phyloP scores from a whole-genome alignment of 1,140 invertebrate species.

The Lordiphosa clarofinis region DNA sequence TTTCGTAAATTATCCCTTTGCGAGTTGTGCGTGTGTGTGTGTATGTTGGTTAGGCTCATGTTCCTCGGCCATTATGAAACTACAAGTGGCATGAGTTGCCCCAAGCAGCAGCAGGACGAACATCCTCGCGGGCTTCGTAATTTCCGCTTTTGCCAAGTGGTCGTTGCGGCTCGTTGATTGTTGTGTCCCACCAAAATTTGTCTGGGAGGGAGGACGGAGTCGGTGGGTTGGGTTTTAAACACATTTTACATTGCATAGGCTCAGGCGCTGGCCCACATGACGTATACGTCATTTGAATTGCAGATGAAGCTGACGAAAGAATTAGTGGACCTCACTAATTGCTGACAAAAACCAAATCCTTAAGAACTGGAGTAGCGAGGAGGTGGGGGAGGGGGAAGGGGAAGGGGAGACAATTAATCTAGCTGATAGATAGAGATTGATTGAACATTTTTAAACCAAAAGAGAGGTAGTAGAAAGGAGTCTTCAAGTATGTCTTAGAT shows the following conservation, averaged over 20 bases:
- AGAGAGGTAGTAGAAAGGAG: too few relatives aligned
- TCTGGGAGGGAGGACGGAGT: background rate
- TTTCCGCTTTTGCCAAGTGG: conserved; percentile 29
- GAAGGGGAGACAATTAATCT: too few relatives aligned
- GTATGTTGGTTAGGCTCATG: conserved; percentile 13
- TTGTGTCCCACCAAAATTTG: background rate
- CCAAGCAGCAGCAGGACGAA: conserved; percentile 5
- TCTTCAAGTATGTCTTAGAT: too few relatives aligned
- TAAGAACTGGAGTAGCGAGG: too few relatives aligned
- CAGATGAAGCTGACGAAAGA: conserved; percentile 8
- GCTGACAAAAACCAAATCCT: conserved; percentile 2
- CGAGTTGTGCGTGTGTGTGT: conserved; percentile 42
- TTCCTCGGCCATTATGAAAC: conserved; percentile 49
- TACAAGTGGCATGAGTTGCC: conserved; percentile 7
- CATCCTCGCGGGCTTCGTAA: conserved; percentile 27
- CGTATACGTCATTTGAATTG: conserved; percentile 5
- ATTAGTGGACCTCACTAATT: conserved; percentile 10
- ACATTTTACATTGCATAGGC: conserved; percentile 2
- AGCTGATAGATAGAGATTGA: too few relatives aligned
- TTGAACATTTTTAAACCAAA: too few relatives aligned
- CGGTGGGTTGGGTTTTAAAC: background rate
- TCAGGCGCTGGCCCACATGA: background rate
- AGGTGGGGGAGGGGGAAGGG: too few relatives aligned
- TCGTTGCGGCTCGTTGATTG: conserved; percentile 12
- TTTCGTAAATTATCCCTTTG: conserved; percentile 78